A percentile compares a stretch with the other conserved stretches of the same genome.
Conservation (phyloP, 2,797 vertebrate species). For the Emys orbicularis region DNA sequence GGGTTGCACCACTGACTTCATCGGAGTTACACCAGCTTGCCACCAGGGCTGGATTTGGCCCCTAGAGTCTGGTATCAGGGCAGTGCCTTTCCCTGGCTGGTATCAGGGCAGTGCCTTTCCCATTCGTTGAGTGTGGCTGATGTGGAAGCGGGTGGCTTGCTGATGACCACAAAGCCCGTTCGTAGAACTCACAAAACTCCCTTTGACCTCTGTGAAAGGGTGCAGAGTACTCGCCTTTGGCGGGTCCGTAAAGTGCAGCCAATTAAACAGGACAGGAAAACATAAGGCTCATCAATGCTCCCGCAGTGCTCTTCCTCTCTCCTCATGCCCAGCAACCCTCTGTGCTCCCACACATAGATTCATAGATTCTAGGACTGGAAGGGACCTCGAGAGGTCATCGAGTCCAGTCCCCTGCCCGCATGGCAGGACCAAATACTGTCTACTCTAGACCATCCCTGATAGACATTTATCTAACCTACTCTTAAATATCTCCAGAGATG, state of each 20-base stretch:
- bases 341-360: neutral
- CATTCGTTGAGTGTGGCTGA: neutral
- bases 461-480: too few relatives aligned
- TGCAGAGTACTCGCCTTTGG: neutral
- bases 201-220: neutral
- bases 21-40: neutral
- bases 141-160: neutral
- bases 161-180: neutral
- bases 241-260: neutral
- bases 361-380: too few relatives aligned
- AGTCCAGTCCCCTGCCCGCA: too few relatives aligned
- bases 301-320: neutral
- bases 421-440: too few relatives aligned
- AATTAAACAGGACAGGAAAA: neutral
- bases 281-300: neutral
- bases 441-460: too few relatives aligned
- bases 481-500: too few relatives aligned
- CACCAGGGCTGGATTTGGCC: neutral
- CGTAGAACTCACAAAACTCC: neutral
- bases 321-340: neutral
- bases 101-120: neutral
- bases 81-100: neutral
- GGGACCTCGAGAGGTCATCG: too few relatives aligned
- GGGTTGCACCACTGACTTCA: neutral
- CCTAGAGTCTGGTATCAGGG: neutral